These are phyloP conservation scores for Rhynchomys soricoides DNA, from an alignment of 2,113 vertebrate species.

Conservation along the genomic window DNA sequence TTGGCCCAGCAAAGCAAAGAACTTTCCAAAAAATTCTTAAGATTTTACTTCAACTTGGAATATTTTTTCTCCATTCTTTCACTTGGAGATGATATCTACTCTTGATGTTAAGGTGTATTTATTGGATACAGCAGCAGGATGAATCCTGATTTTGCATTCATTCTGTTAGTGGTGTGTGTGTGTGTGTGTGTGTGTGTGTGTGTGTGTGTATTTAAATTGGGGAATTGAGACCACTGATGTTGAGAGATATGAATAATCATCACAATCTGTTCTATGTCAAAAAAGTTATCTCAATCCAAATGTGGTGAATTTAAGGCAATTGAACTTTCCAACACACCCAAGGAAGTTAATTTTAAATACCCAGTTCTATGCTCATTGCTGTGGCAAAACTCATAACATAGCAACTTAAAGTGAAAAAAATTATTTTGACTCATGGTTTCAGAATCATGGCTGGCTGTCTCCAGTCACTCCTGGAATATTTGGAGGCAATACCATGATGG, in stretches of 20 bases:
- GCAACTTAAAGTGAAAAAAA: background rate
- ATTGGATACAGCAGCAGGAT: too few relatives aligned
- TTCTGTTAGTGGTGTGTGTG: background rate
- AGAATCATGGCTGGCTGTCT: background rate
- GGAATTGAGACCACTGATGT: background rate
- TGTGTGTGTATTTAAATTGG: background rate
- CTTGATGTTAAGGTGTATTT: too few relatives aligned
- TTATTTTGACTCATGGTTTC: background rate
- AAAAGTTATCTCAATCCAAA: conserved; percentile 41
- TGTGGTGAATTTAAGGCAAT: conserved; percentile 13
- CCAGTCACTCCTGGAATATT: background rate
- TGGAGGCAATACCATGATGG: background rate
- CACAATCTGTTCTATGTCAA: conserved; percentile 26
- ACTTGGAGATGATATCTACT: too few relatives aligned
- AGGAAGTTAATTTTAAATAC: conserved; percentile 25
- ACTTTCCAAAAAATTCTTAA: too few relatives aligned
- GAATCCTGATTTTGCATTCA: too few relatives aligned
- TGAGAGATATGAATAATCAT: background rate
- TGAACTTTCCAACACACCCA: conserved; percentile 4
- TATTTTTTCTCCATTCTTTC: too few relatives aligned
- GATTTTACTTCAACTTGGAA: too few relatives aligned
- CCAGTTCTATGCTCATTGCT: background rate
- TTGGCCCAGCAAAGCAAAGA: too few relatives aligned
- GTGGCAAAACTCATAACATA: background rate
- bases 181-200: too few relatives aligned